Conservation (phyloP, 1,140 invertebrate species). For the Cotesia vestalis region DNA sequence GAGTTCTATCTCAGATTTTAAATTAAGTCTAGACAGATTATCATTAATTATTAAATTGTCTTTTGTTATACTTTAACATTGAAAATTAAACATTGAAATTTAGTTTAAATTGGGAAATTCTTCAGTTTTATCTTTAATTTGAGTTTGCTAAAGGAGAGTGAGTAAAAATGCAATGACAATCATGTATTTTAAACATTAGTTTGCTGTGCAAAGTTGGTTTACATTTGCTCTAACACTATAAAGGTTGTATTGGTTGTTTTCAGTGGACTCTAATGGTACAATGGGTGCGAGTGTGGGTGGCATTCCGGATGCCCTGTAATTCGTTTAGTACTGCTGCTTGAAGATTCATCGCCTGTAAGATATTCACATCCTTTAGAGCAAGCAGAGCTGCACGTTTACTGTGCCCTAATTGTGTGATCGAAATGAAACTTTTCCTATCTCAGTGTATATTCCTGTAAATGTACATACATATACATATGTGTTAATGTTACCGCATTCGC, state of each 20-base stretch:
- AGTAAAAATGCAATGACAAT: no score
- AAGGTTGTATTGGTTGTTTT: background rate
- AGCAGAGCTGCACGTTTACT: slow-evolving; percentile 26
- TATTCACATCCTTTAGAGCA: slow-evolving; percentile 13
- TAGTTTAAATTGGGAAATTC: no score
- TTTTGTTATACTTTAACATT: no score
- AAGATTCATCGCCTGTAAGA: slow-evolving; percentile 37
- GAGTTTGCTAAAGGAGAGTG: no score
- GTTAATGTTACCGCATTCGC: slow-evolving; percentile 23
- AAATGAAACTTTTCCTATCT: slow-evolving; percentile 17
- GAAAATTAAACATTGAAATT: no score
- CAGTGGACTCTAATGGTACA: slow-evolving; percentile 10
- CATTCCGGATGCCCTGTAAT: slow-evolving; percentile 27
- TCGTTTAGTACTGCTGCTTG: slow-evolving; percentile 34
- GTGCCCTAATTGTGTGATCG: slow-evolving; percentile 25
- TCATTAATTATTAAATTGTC: no score
- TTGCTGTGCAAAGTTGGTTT: background rate
- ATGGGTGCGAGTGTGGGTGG: background rate
- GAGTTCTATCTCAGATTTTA: no score
- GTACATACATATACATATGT: slow-evolving; percentile 4
- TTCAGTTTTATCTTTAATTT: no score
- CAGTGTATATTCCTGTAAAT: background rate
- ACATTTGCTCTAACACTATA: slow-evolving; percentile 5
- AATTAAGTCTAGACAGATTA: no score
- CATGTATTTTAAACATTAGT: no score